Conservation (phyloP, 2,888 invertebrate species). For the Caenorhabditis macrosperma region DNA sequence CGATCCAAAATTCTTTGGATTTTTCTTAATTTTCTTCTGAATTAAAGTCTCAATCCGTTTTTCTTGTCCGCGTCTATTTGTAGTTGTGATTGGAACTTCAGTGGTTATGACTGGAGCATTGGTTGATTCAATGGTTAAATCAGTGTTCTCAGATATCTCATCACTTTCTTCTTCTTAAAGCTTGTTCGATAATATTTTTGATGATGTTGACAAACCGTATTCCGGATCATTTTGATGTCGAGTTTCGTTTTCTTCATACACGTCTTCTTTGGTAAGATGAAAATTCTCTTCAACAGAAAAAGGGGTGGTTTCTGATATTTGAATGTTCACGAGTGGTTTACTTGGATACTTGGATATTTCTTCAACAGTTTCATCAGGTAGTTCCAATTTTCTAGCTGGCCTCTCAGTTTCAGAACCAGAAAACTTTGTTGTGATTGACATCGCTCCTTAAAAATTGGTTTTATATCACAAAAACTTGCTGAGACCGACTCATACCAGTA, state of each 20-base stretch:
- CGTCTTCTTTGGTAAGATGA: slow-evolving; percentile 10
- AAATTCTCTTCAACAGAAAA: slow-evolving; percentile 4
- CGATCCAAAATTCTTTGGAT: slow-evolving; percentile 66
- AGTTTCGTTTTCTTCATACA: slow-evolving; percentile 21
- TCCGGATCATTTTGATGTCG: too few species aligned
- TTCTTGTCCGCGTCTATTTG: slow-evolving; percentile 2
- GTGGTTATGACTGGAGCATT: neutral
- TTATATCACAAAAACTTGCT: neutral
- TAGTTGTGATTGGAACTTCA: slow-evolving; percentile 25
- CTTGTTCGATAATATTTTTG: too few species aligned
- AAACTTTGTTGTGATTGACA: too few species aligned
- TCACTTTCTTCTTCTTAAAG: neutral
- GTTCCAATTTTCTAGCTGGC: too few species aligned
- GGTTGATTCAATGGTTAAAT: too few species aligned
- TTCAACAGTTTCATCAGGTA: too few species aligned
- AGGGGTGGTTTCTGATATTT: slow-evolving; percentile 51
- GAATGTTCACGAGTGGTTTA: slow-evolving; percentile 19
- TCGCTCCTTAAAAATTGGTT: neutral
- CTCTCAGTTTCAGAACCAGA: too few species aligned
- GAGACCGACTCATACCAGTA: neutral
- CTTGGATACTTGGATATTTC: slow-evolving; percentile 27
- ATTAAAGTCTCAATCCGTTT: slow-evolving; percentile 21
- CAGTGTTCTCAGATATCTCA: slow-evolving; percentile 8
- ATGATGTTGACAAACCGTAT: slow-evolving; percentile 8
- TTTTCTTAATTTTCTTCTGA: slow-evolving; percentile 54